phyloP scores from a whole-genome alignment of 2,113 vertebrate species.

The Pollachius pollachius region DNA sequence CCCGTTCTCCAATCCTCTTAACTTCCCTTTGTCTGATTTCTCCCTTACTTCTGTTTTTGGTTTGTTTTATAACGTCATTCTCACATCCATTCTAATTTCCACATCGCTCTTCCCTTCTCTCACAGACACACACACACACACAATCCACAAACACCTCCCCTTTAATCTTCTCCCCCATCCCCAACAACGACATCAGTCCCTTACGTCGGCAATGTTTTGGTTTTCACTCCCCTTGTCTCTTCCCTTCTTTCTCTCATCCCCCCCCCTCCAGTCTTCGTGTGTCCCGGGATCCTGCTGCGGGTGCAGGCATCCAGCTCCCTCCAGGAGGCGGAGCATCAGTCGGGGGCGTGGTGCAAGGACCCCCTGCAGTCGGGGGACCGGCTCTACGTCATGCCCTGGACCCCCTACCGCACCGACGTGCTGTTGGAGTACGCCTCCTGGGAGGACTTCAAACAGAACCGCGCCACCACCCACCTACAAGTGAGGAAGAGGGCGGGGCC shows the following conservation, averaged over 20 bases:
- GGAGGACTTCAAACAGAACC: slow-evolving; percentile 86
- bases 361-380: slow-evolving; percentile 91
- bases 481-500: slow-evolving; percentile 67
- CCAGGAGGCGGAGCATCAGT: slow-evolving; percentile 89
- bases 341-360: slow-evolving; percentile 94
- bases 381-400: slow-evolving; percentile 94
- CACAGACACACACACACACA: too few relatives aligned
- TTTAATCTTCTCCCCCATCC: slow-evolving; percentile 18
- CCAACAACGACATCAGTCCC: slow-evolving; percentile 38
- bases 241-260: slow-evolving; percentile 23
- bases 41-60: slow-evolving; percentile 47
- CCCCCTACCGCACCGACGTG: slow-evolving; percentile 91
- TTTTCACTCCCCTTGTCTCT: slow-evolving; percentile 29
- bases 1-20: slow-evolving; percentile 14
- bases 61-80: slow-evolving; percentile 7
- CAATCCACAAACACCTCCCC: background rate
- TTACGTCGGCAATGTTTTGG: slow-evolving; percentile 50
- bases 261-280: slow-evolving; percentile 86
- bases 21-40: slow-evolving; percentile 42
- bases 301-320: slow-evolving; percentile 84
- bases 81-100: background rate
- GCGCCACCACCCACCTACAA: slow-evolving; percentile 90
- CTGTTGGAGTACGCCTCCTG: slow-evolving; percentile 90
- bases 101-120: slow-evolving; percentile 1
- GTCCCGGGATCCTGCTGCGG: slow-evolving; percentile 86